Conservation (phyloP, 2,113 vertebrate genomes). For the Scomber scombrus region DNA sequence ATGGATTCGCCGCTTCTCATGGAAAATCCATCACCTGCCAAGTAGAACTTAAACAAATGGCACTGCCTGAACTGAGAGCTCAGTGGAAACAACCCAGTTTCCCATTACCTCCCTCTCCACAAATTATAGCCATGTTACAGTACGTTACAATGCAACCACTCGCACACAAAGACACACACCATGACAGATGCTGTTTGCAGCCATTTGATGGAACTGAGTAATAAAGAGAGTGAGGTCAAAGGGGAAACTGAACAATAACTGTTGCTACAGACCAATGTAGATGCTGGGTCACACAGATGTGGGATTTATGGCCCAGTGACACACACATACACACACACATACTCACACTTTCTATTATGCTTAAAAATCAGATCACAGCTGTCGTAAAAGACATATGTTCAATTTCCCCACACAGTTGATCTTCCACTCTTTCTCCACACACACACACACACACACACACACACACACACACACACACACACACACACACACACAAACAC, state of each 20-base stretch:
- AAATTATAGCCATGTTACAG: slow-evolving; percentile 42
- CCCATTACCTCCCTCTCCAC: slow-evolving; percentile 21
- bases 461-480: slow-evolving; percentile 3
- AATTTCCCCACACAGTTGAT: slow-evolving; percentile 1
- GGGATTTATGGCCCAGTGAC: slow-evolving; percentile 44
- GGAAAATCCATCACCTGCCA: slow-evolving; percentile 50
- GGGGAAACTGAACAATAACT: slow-evolving; percentile 64
- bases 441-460: neutral
- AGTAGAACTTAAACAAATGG: slow-evolving; percentile 37
- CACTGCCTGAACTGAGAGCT: slow-evolving; percentile 13
- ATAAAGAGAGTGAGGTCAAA: slow-evolving; percentile 67
- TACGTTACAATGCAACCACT: slow-evolving; percentile 22
- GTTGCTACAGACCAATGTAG: slow-evolving; percentile 41
- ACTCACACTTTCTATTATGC: neutral
- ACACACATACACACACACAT: neutral
- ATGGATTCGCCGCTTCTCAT: slow-evolving; percentile 10
- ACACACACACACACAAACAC: slow-evolving; percentile 6
- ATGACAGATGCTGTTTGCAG: slow-evolving; percentile 18
- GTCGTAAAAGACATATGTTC: neutral
- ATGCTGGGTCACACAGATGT: slow-evolving; percentile 14
- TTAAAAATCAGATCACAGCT: slow-evolving; percentile 8
- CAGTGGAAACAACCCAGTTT: slow-evolving; percentile 16
- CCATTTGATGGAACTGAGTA: slow-evolving; percentile 54
- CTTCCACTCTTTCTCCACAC: too few relatives aligned
- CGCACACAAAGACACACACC: slow-evolving; percentile 21